A percentile compares a stretch with the other conserved stretches of the same genome.
Conservation (phyloP, 2,888 invertebrate genomes). For the Tetragonisca angustula region DNA sequence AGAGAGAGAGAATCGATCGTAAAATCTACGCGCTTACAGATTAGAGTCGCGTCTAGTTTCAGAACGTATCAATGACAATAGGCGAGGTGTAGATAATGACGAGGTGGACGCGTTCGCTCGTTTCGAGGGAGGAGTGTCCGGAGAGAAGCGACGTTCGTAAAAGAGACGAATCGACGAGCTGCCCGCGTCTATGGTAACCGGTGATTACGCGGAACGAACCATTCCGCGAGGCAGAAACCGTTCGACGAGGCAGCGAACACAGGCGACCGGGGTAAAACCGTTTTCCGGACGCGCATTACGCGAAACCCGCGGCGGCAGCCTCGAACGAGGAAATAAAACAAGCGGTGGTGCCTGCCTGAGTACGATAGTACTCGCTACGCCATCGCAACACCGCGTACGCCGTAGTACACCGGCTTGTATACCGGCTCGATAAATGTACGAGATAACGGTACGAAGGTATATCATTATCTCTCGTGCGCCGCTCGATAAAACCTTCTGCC, state of each 20-base stretch:
- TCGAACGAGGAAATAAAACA: constrained; percentile 70
- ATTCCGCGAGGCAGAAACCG: constrained; percentile 55
- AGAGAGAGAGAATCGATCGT: constrained; percentile 30
- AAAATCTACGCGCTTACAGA: constrained; percentile 44
- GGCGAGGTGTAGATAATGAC: background rate
- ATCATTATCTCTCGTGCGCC: constrained; percentile 77
- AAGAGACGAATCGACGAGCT: constrained; percentile 32
- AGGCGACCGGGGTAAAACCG: constrained; percentile 58
- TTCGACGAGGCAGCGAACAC: constrained; percentile 46
- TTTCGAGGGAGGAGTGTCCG: background rate
- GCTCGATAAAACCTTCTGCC: constrained; percentile 68
- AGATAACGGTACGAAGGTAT: constrained; percentile 75
- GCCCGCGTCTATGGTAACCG: constrained; percentile 47
- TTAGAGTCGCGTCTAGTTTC: background rate
- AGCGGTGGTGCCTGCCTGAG: constrained; percentile 52
- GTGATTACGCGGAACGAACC: constrained; percentile 60
- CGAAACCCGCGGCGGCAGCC: constrained; percentile 48
- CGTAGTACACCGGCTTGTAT: constrained; percentile 48
- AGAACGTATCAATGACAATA: constrained; percentile 47
- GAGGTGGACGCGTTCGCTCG: background rate
- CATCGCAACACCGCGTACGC: constrained; percentile 32
- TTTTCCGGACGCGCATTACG: constrained; percentile 69
- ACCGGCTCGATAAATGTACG: constrained; percentile 74
- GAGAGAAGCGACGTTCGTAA: background rate
- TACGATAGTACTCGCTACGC: constrained; percentile 60